Evolutionary conservation across 2,888 invertebrate genomes (phyloP).

Genomic region (Lasioglossum morio): DNA sequence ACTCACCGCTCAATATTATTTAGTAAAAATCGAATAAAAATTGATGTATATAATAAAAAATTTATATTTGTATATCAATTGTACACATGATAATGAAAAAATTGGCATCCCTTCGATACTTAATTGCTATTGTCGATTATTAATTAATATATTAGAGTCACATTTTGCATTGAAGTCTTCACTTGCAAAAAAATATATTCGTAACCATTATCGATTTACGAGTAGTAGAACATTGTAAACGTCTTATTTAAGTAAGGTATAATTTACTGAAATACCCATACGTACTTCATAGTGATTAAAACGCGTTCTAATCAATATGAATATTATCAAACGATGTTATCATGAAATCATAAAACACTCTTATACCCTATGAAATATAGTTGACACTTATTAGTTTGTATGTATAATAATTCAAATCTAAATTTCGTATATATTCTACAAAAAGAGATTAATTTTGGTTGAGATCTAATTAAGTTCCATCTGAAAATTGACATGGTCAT

Average conservation of each 20-base stretch:
- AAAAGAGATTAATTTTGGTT: slow-evolving; percentile 40
- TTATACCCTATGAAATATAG: slow-evolving; percentile 42
- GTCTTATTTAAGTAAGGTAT: slow-evolving; percentile 17
- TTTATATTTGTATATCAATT: slow-evolving; percentile 24
- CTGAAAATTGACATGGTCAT: slow-evolving; percentile 38
- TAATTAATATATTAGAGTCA: slow-evolving; percentile 40
- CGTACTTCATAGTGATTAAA: slow-evolving; percentile 24
- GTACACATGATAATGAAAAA: slow-evolving; percentile 28
- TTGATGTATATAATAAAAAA: slow-evolving; percentile 28
- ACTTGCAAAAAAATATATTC: slow-evolving; percentile 32
- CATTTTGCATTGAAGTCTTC: slow-evolving; percentile 26
- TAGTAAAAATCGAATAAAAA: slow-evolving; percentile 30
- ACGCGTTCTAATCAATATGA: slow-evolving; percentile 31
- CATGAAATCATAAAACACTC: slow-evolving; percentile 37
- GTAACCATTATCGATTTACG: slow-evolving; percentile 21
- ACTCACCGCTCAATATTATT: slow-evolving; percentile 24
- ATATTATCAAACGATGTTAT: slow-evolving; percentile 31
- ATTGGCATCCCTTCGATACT: slow-evolving; percentile 27
- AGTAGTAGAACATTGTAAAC: slow-evolving; percentile 34
- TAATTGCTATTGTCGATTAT: slow-evolving; percentile 23
- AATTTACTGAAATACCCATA: slow-evolving; percentile 19
- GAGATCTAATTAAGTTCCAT: slow-evolving; percentile 42
- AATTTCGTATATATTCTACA: slow-evolving; percentile 38
- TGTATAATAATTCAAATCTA: slow-evolving; percentile 36
- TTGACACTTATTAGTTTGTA: slow-evolving; percentile 36